phyloP scores from a whole-genome alignment of 1,140 invertebrate genomes.

The Drosophila nigromelanica region DNA sequence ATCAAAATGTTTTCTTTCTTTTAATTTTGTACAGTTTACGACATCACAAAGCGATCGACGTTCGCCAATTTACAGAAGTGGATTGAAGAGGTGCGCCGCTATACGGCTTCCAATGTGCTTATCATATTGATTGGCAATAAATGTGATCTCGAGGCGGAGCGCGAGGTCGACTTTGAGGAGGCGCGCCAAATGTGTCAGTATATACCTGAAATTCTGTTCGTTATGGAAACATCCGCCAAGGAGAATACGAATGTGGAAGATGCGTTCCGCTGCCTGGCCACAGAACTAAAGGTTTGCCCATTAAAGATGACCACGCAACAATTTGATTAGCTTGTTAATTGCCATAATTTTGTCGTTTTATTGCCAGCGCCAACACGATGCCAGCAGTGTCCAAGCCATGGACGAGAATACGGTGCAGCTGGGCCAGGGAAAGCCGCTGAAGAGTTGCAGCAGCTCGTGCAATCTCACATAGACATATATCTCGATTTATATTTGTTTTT shows the following conservation, averaged over 20 bases:
- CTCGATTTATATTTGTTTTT: conserved; percentile 1
- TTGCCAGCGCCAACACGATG: conserved; percentile 70
- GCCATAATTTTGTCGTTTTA: not conserved
- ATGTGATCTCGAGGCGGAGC: conserved; percentile 91
- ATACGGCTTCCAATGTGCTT: conserved; percentile 95
- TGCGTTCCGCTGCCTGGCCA: conserved; percentile 94
- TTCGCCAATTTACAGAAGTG: conserved; percentile 95
- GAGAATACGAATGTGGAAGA: conserved; percentile 97
- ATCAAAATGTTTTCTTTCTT: not conserved
- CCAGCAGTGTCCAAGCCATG: conserved; percentile 60
- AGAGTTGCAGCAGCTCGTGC: conserved; percentile 81
- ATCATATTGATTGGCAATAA: conserved; percentile 96
- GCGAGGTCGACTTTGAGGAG: conserved; percentile 93
- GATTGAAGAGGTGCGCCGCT: conserved; percentile 97
- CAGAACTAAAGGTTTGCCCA: conserved; percentile 91
- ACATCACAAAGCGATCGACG: conserved; percentile 95
- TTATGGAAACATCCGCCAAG: conserved; percentile 96
- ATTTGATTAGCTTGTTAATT: not conserved
- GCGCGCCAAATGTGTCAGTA: conserved; percentile 93
- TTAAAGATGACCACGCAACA: not conserved
- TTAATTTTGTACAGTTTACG: conserved; percentile 89
- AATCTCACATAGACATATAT: conserved; percentile 73
- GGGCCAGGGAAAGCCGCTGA: conserved; percentile 77
- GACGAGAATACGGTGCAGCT: conserved; percentile 71
- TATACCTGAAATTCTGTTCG: conserved; percentile 92